Base-by-base conservation (phyloP, 2,888 invertebrate genomes). In the Aleiodes testaceus region DNA sequence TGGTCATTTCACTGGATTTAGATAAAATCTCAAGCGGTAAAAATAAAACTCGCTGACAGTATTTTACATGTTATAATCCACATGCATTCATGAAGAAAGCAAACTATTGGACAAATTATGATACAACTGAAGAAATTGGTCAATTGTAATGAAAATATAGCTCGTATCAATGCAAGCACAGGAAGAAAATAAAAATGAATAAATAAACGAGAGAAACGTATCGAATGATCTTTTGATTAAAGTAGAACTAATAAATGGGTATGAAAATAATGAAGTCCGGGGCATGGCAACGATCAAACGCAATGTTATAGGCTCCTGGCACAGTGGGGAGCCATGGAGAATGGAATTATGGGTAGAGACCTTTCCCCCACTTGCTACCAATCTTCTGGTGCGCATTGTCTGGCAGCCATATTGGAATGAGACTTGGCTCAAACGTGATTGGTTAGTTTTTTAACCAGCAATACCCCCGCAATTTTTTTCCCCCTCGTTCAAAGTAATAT, bases 321-420 rank as follows among this genome's bases (percentile, higher is more conserved):
- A 75, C 85, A 84, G 85, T 82, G 85, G 85, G 85, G 85, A 84
- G 81, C 71, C 79, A 74, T 22, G 80, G 83, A 82, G 85, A 85
- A 84, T 82, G 85, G 84, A 79, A 83, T 85, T 83, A 86, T 84
- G 85, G 85, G 83, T 84, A 83, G 82, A 82, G 78, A 36, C 75
- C 73, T 70, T 80, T 78, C 80, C 80, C 79, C 78, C 80, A 77
- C 79, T 72, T 52, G 66, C 68, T 50, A 70, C 72, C 77, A 75
- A 76, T 75, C 77, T 78, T 79, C 79, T 77, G 76, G 77, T 80
- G 81, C 82, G 82, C 81, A 86, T 85, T 85, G 85, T 85, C 84
- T 80, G 82, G 85, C 85, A 83, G 85, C 86, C 86, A 85, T 86
- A 80, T 84, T 86, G 84, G 84, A 83, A 78, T 82, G 79, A 82